phyloP scores from a whole-genome alignment of 2,113 vertebrate species.

The Climacteris rufus region DNA sequence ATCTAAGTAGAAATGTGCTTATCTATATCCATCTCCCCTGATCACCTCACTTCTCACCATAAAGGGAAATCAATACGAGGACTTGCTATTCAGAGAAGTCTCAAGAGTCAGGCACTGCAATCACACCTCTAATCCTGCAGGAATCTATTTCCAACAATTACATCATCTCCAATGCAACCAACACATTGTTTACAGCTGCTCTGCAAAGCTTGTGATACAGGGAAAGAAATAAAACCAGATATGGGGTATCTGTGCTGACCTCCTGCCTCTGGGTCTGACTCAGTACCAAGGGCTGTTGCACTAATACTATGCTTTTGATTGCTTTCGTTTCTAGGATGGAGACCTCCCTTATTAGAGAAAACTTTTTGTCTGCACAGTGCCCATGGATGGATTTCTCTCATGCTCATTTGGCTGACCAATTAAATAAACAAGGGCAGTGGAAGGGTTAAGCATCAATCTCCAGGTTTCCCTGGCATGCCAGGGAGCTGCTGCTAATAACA shows the following conservation, averaged over 20 bases:
- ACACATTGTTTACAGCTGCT: neutral
- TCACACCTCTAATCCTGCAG: constrained; percentile 16
- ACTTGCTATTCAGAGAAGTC: constrained; percentile 7
- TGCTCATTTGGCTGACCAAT: neutral
- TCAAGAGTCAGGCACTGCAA: neutral
- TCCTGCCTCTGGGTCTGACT: neutral
- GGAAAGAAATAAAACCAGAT: neutral
- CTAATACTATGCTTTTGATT: neutral
- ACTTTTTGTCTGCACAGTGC: neutral
- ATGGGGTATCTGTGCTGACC: neutral
- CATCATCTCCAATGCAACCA: neutral
- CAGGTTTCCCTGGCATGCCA: neutral
- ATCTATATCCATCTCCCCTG: neutral
- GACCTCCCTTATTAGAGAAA: neutral
- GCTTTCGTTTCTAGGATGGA: neutral
- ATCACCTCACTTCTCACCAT: neutral
- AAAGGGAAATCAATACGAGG: constrained; percentile 34
- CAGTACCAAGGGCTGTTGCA: neutral
- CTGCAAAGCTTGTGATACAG: neutral
- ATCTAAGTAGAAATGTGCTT: neutral
- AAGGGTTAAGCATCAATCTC: constrained; percentile 16
- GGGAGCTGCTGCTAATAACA: neutral
- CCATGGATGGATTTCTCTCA: neutral
- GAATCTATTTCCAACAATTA: constrained; percentile 10
- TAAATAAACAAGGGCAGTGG: neutral